Evolutionary conservation across 2,888 invertebrate genomes (phyloP), one percentile per base, ranked within the genome.

Genomic region (Stenichneumon culpator): DNA sequence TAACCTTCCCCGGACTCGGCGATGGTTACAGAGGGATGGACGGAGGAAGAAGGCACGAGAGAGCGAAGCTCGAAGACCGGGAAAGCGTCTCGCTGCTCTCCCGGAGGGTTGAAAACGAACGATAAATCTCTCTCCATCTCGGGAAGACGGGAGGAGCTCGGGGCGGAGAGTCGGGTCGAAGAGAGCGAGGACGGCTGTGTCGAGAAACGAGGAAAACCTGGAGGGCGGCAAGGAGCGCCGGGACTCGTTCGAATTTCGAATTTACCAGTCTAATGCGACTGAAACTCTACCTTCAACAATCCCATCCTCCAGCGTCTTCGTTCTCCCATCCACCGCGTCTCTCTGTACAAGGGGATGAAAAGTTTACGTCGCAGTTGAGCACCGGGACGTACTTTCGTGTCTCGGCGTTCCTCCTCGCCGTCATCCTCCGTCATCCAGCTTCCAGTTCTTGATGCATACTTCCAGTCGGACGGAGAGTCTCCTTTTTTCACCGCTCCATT

Each of bases 181-280:
- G 14, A 69, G 44, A n/a, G 54, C 65, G 67, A 67, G 22, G 39
- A 80, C 75, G 82, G 72, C 60, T 52, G n/a, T 22, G 72, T 36
- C 57, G 52, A 36, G 65, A 79, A 67, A 70, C 73, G 52, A 80
- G 70, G 69, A 68, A 81, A 81, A 81, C 83, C 78, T 44, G 83
- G 83, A 80, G 69, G 80, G 75, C 84, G 68, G 73, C 60, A 19
- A 86, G 80, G 84, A 79, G 54, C 70, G 50, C 63, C 50, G 82
- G 75, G 65, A 80, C 82, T 84, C 86, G 77, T 84, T 83, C 87
- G 82, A 85, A 90, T 87, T 88, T 86, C 60, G 88, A 90, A 91
- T 91, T 90, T 89, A 89, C 87, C 89, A 91, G 89, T 90, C 90
- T 89, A 90, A 90, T 89, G 88, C 90, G 87, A 89, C 87, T 87